phyloP scores from a whole-genome alignment of 2,888 invertebrate species.

The Alloscopus bannaensis region DNA sequence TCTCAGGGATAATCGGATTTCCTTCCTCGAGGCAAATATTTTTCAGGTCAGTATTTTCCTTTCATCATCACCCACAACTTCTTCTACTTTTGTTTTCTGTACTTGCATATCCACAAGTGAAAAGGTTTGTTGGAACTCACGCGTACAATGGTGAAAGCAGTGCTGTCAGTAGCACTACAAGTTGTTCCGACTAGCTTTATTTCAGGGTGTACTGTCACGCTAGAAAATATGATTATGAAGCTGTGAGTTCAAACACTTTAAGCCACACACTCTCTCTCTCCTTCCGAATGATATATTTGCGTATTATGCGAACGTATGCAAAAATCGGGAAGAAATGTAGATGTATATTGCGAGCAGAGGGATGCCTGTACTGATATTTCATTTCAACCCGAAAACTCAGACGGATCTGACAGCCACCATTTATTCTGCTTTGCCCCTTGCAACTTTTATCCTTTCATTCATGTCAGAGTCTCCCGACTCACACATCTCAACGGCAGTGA shows the following conservation, averaged over 20 bases:
- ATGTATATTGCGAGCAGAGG: not conserved
- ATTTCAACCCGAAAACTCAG: slow-evolving; percentile 46
- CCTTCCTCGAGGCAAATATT: slow-evolving; percentile 66
- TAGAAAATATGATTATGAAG: slow-evolving; percentile 50
- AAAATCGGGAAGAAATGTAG: not conserved
- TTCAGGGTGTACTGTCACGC: no score
- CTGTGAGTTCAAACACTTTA: slow-evolving; percentile 51
- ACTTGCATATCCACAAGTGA: no score
- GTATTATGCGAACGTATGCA: slow-evolving; percentile 15
- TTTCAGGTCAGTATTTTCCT: slow-evolving; percentile 71
- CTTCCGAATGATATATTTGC: slow-evolving; percentile 16
- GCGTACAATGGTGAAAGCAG: no score
- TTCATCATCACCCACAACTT: slow-evolving; percentile 37
- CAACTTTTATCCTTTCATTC: slow-evolving; percentile 46
- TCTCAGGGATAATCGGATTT: slow-evolving; percentile 72
- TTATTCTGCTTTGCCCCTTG: slow-evolving; percentile 43
- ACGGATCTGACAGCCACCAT: slow-evolving; percentile 46
- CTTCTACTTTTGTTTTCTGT: no score
- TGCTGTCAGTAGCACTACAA: no score
- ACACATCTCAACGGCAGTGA: slow-evolving; percentile 28
- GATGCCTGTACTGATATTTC: slow-evolving; percentile 51
- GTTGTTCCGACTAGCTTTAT: no score
- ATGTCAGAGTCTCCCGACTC: slow-evolving; percentile 24
- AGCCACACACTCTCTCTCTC: slow-evolving; percentile 29
- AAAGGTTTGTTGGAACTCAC: no score